Conservation (phyloP, 2,888 invertebrate species). For the Lasius platythorax region DNA sequence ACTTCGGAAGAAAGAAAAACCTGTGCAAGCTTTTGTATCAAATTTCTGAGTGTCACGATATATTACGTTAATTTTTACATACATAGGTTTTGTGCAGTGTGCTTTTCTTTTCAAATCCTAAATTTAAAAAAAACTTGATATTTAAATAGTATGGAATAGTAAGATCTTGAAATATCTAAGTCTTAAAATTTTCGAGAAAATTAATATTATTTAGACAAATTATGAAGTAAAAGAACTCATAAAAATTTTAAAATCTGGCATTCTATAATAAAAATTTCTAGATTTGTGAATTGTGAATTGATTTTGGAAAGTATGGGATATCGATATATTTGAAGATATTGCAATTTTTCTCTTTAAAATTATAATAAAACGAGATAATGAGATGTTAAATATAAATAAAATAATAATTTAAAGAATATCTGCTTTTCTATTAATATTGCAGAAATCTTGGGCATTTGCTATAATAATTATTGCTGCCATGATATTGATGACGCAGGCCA, state of each 20-base stretch:
- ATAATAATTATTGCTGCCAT: conserved; percentile 23
- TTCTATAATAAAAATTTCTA: not conserved
- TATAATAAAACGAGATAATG: not conserved
- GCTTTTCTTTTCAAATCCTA: not conserved
- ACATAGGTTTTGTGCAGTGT: not conserved
- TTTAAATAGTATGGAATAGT: not conserved
- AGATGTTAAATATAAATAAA: not conserved
- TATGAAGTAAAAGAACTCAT: not conserved
- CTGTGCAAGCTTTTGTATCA: not conserved
- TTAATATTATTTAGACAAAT: not conserved
- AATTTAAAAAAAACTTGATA: not conserved
- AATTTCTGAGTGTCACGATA: not conserved
- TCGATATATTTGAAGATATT: not conserved
- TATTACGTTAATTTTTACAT: not conserved
- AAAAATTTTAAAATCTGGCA: not conserved
- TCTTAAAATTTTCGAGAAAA: not conserved
- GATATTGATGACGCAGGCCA: conserved; percentile 35
- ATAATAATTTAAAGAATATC: not conserved
- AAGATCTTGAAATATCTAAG: not conserved
- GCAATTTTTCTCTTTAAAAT: not conserved
- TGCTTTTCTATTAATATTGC: conserved; percentile 17
- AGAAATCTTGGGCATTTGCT: conserved; percentile 27
- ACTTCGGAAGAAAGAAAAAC: not conserved
- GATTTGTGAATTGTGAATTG: not conserved
- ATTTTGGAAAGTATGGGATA: not conserved